Conservation (phyloP, 2,888 invertebrate species). For the Zeuzera pyrina region DNA sequence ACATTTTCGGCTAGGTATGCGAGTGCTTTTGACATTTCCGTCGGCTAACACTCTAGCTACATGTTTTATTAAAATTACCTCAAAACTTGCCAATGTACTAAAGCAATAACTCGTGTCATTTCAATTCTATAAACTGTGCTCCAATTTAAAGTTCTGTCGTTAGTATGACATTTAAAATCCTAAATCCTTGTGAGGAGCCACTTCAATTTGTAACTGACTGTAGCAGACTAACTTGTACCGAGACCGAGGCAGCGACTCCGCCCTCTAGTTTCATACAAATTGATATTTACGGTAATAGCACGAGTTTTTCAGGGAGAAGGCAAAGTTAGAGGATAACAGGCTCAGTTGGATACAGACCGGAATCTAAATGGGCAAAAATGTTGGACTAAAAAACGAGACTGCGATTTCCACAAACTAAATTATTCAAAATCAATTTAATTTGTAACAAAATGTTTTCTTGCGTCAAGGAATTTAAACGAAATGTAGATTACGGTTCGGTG, state of each 20-base stretch:
- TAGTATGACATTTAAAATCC: conserved; percentile 41
- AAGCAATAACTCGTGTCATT: too few relatives aligned
- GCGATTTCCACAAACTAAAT: conserved; percentile 42
- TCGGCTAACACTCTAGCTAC: too few relatives aligned
- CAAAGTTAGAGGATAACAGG: conserved; percentile 62
- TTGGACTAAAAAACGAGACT: conserved; percentile 48
- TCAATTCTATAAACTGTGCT: too few relatives aligned
- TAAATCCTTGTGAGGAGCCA: conserved; percentile 46
- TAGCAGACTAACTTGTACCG: conserved; percentile 39
- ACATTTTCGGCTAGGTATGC: too few relatives aligned
- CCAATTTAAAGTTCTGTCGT: conserved; percentile 40
- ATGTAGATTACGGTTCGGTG: too few relatives aligned
- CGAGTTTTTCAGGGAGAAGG: conserved; percentile 62
- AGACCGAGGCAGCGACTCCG: conserved; percentile 38
- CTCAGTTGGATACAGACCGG: conserved; percentile 54
- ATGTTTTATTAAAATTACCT: too few relatives aligned
- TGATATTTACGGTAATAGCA: conserved; percentile 72
- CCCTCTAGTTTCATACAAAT: conserved; percentile 70
- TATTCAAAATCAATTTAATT: conserved; percentile 52
- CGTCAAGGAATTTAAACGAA: too few relatives aligned
- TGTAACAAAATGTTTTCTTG: conserved; percentile 37
- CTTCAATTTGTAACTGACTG: conserved; percentile 61
- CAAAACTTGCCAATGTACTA: too few relatives aligned
- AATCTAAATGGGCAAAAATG: conserved; percentile 60
- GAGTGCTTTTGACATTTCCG: too few relatives aligned